Conservation (phyloP, 2,113 vertebrate genomes). For the Helogale parvula region DNA sequence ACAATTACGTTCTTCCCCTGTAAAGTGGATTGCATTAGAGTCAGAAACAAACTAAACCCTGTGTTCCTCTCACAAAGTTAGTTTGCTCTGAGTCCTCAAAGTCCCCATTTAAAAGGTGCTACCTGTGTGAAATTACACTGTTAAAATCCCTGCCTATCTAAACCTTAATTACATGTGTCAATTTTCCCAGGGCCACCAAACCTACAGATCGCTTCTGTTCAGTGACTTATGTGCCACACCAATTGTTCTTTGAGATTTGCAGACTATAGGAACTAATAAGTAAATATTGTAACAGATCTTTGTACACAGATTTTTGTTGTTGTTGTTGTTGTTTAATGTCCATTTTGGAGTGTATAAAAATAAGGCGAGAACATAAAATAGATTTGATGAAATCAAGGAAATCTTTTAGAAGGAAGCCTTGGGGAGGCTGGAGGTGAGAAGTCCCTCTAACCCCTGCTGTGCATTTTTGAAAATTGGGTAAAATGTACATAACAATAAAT, state of each 20-base stretch:
- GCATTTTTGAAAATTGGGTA: background rate
- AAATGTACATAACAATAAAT: background rate
- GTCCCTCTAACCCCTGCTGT: background rate
- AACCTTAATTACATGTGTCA: background rate
- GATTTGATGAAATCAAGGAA: slow-evolving; percentile 34
- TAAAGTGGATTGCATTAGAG: background rate
- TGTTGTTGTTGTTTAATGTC: slow-evolving; percentile 23
- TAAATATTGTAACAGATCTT: slow-evolving; percentile 27
- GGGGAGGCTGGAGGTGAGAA: background rate
- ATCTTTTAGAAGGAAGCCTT: background rate
- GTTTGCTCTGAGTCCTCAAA: background rate
- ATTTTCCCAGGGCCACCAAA: background rate
- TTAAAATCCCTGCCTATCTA: background rate
- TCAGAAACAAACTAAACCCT: background rate
- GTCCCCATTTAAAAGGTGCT: background rate
- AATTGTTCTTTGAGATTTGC: background rate
- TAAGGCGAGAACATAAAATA: background rate
- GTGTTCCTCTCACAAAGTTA: background rate
- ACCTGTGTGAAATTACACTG: background rate
- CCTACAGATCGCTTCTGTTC: background rate
- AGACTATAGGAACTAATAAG: background rate
- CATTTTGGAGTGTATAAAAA: slow-evolving; percentile 41
- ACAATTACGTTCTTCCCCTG: background rate
- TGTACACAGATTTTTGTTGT: background rate
- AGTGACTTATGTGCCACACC: background rate